Evolutionary conservation across 2,888 invertebrate species (phyloP).

Genomic region (Lycophotia porphyrea): DNA sequence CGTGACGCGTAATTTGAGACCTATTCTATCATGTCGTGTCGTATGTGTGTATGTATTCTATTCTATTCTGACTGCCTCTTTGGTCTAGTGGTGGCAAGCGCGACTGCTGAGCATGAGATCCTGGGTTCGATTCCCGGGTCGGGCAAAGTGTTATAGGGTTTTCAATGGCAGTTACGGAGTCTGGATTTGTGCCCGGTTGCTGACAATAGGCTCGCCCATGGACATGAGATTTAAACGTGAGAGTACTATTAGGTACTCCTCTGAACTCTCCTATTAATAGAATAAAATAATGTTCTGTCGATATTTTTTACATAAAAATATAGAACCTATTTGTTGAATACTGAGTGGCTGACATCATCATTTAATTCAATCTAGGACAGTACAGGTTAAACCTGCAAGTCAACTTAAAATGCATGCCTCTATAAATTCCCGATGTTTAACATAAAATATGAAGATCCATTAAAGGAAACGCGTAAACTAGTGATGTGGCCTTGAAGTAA

Average conservation of each 20-base stretch:
- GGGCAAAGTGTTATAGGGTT: too few species aligned
- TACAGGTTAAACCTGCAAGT: not conserved
- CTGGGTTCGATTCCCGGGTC: too few species aligned
- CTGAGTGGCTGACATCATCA: conserved; percentile 7
- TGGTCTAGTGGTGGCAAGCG: too few species aligned
- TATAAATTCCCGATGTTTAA: conserved; percentile 37
- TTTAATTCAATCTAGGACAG: not conserved
- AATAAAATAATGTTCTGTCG: not conserved
- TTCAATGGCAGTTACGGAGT: too few species aligned
- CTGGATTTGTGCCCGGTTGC: too few species aligned
- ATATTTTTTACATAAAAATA: not conserved
- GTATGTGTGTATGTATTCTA: too few species aligned
- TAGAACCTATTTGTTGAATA: not conserved
- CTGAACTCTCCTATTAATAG: too few species aligned
- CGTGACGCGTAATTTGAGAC: too few species aligned
- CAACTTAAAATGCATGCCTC: conserved; percentile 13
- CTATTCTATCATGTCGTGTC: not conserved
- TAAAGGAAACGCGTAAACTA: conserved; percentile 46
- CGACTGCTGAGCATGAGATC: too few species aligned
- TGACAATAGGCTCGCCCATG: too few species aligned
- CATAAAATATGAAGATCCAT: conserved; percentile 41
- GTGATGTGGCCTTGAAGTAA: conserved; percentile 58
- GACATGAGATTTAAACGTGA: too few species aligned
- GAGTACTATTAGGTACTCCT: not conserved
- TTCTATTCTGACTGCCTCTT: not conserved